Conservation (phyloP, 2,888 invertebrate species). For the Drepana falcataria region DNA sequence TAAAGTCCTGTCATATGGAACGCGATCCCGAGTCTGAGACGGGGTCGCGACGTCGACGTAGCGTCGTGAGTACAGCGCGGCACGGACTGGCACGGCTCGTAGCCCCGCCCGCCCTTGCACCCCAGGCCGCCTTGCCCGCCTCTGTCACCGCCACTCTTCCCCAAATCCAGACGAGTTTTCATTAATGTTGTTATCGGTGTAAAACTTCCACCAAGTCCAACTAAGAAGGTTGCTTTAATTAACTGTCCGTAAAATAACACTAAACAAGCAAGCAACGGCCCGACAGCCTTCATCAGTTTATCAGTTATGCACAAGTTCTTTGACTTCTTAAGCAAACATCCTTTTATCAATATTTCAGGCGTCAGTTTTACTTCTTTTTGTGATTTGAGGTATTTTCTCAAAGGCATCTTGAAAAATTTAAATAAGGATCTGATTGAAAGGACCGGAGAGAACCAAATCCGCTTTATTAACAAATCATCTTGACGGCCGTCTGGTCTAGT, state of each 20-base stretch:
- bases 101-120: slow-evolving; percentile 51
- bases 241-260: slow-evolving; percentile 68
- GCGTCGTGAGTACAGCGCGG: slow-evolving; percentile 47
- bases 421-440: no score
- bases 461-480: no score
- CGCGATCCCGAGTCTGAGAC: slow-evolving; percentile 39
- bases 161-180: slow-evolving; percentile 73
- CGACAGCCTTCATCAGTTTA: slow-evolving; percentile 36
- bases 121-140: slow-evolving; percentile 32
- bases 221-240: slow-evolving; percentile 69
- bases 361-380: no score
- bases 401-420: no score
- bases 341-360: no score
- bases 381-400: no score
- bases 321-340: slow-evolving; percentile 17
- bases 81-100: slow-evolving; percentile 54
- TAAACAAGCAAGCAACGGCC: slow-evolving; percentile 45
- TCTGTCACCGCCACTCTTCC: slow-evolving; percentile 63
- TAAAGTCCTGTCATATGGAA: slow-evolving; percentile 30
- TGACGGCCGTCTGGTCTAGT: no score
- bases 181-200: slow-evolving; percentile 76
- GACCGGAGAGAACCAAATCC: no score
- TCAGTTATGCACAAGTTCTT: slow-evolving; percentile 33
- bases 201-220: slow-evolving; percentile 69
- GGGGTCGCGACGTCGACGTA: slow-evolving; percentile 44